These are phyloP conservation scores for Falco columbarius DNA, from an alignment of 2,797 vertebrate genomes.

Conservation along the genomic window DNA sequence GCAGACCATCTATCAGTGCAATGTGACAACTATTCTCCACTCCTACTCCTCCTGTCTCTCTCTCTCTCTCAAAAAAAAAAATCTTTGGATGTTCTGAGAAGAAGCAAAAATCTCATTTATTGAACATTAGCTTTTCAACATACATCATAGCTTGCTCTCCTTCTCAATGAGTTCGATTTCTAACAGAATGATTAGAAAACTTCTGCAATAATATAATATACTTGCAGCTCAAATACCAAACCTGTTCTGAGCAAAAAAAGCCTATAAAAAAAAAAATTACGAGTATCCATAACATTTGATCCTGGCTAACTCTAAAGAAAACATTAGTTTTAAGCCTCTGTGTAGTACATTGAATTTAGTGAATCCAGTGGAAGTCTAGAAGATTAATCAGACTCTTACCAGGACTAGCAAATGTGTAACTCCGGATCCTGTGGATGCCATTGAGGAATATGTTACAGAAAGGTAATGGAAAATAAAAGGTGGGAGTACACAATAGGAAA, in stretches of 20 bases:
- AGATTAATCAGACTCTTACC: conserved; percentile 29
- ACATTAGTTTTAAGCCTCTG: neutral
- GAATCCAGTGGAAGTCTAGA: conserved; percentile 15
- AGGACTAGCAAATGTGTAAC: neutral
- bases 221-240: neutral
- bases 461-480: neutral
- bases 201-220: neutral
- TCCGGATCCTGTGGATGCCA: neutral
- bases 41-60: neutral
- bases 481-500: neutral
- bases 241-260: neutral
- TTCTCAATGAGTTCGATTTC: neutral
- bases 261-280: neutral
- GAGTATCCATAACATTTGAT: neutral
- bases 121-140: neutral
- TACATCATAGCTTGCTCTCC: neutral
- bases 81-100: neutral
- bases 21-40: neutral
- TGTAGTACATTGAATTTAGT: neutral
- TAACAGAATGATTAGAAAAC: neutral
- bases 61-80: too few species aligned
- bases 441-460: neutral
- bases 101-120: neutral
- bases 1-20: conserved; percentile 25
- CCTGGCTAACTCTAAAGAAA: neutral